Conservation (phyloP, 2,888 invertebrate species). For the Agonopterix arenella region DNA sequence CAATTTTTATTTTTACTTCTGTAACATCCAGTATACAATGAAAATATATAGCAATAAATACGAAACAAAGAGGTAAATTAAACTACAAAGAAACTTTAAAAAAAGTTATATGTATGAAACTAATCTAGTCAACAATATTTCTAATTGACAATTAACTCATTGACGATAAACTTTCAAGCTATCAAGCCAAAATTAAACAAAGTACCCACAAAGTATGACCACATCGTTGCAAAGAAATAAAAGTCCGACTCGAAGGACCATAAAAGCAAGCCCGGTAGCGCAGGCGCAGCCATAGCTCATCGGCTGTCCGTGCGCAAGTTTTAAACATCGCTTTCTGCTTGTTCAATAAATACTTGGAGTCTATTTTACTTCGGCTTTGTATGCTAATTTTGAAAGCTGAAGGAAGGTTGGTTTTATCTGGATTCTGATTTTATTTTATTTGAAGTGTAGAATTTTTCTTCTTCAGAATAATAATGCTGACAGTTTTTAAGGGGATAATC, state of each 20-base stretch:
- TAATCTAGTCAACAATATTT: too few relatives aligned
- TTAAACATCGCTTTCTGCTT: not conserved
- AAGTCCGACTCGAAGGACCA: constrained; percentile 7
- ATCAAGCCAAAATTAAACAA: not conserved
- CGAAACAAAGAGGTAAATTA: too few relatives aligned
- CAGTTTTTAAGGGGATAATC: too few relatives aligned
- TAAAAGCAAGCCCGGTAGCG: constrained; percentile 12
- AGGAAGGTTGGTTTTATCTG: not conserved
- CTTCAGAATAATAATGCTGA: too few relatives aligned
- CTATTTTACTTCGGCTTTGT: constrained; percentile 2
- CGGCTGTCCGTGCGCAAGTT: constrained; percentile 2
- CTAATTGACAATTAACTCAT: not conserved
- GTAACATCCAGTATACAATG: too few relatives aligned
- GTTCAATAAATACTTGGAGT: constrained; percentile 3
- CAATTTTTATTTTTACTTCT: too few relatives aligned
- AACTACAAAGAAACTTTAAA: too few relatives aligned
- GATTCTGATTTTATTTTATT: not conserved
- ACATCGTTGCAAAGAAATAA: constrained; percentile 6
- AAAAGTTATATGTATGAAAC: too few relatives aligned
- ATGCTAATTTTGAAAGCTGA: constrained; percentile 10
- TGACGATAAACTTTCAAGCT: not conserved
- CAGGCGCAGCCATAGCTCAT: constrained; percentile 6
- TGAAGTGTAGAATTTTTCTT: too few relatives aligned
- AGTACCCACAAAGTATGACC: constrained; percentile 3
- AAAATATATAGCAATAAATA: too few relatives aligned